These are phyloP conservation scores for Ammodramus savannarum DNA, from an alignment of 2,113 vertebrate species.

Conservation along the genomic window DNA sequence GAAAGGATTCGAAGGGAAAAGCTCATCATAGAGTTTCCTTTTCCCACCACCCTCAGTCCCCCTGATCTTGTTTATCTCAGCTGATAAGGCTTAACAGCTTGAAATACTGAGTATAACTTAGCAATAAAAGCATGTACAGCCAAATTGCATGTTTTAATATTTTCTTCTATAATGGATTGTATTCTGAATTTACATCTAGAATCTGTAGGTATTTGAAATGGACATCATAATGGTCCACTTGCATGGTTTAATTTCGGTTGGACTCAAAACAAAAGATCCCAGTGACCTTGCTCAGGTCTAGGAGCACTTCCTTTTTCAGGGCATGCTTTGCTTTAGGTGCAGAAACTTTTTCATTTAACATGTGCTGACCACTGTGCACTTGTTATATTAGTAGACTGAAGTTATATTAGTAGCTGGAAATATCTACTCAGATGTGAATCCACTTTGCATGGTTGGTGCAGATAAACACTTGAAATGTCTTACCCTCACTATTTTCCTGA, in stretches of 20 bases:
- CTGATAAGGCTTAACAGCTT: background rate
- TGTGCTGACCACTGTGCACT: background rate
- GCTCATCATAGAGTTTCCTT: background rate
- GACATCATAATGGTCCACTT: background rate
- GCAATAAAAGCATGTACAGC: background rate
- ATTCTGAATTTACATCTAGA: background rate
- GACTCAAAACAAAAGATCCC: conserved; percentile 25
- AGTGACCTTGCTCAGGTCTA: conserved; percentile 14
- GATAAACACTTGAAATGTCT: background rate
- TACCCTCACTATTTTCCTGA: background rate
- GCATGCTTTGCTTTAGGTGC: background rate
- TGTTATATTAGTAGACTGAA: background rate
- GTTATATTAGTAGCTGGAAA: background rate
- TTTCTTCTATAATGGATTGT: background rate
- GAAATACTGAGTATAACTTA: background rate
- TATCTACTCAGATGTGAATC: fast-evolving
- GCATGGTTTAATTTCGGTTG: background rate
- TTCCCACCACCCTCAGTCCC: background rate
- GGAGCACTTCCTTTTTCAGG: background rate
- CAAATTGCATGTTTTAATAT: background rate
- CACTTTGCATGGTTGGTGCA: fast-evolving
- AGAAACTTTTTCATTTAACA: background rate
- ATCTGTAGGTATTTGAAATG: conserved; percentile 10
- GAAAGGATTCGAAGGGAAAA: background rate
- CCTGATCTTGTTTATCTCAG: background rate